Percentiles rank a stretch among this genome's conserved stretches.
These are phyloP conservation scores for Tangara arthus DNA, from an alignment of 2,797 vertebrate genomes.

Conservation along the genomic window DNA sequence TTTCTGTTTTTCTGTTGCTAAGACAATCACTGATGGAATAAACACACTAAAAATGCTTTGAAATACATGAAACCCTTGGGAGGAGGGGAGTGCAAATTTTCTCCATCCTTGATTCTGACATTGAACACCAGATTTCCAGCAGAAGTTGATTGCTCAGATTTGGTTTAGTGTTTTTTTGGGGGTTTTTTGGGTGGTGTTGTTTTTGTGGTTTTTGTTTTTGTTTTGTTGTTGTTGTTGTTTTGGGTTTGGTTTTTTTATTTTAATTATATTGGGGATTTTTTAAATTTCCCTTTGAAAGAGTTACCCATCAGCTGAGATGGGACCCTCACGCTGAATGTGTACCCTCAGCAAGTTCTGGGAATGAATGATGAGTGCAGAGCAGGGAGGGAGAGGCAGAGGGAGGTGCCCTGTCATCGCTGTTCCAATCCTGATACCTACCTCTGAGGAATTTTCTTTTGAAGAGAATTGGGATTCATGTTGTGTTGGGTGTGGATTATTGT, in stretches of 20 bases:
- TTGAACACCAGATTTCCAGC: not conserved
- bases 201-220: too few species aligned
- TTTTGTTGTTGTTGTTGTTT: too few species aligned
- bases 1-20: not conserved
- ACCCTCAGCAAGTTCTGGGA: not conserved
- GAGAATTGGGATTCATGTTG: not conserved
- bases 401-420: not conserved
- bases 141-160: not conserved
- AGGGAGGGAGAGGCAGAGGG: not conserved
- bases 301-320: not conserved
- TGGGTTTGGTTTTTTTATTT: too few species aligned
- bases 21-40: not conserved
- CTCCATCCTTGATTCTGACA: not conserved
- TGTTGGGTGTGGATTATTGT: not conserved
- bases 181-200: too few species aligned
- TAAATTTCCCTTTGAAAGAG: not conserved
- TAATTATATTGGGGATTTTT: not conserved
- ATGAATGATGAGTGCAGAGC: not conserved
- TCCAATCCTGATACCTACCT: not conserved
- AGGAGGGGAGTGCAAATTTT: not conserved
- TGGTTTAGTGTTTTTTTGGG: rapidly evolving
- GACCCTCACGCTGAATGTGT: not conserved
- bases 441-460: rapidly evolving
- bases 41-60: not conserved
- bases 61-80: not conserved